Evolutionary conservation across 2,888 invertebrate genomes (phyloP).

Genomic region (Drosophila siamana): DNA sequence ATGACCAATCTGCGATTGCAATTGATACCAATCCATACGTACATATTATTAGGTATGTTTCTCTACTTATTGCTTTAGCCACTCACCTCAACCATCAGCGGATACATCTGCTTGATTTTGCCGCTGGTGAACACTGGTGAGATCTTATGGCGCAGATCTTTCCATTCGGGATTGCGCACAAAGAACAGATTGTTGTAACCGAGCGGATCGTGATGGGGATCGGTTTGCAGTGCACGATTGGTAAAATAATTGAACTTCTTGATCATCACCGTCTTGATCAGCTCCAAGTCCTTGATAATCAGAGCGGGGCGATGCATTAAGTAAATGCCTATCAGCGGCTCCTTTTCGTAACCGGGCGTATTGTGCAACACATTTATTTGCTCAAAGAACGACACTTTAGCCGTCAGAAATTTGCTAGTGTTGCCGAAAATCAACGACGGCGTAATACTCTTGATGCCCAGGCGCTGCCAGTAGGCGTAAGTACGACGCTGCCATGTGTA

Average conservation of each 20-base stretch:
- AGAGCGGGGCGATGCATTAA: conserved; percentile 84
- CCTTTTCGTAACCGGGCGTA: conserved; percentile 59
- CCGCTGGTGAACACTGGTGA: conserved; percentile 85
- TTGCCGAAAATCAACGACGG: conserved; percentile 84
- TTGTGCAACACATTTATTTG: conserved; percentile 74
- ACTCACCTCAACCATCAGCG: conserved; percentile 74
- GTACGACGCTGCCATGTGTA: conserved; percentile 66
- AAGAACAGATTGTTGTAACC: conserved; percentile 85
- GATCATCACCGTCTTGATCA: conserved; percentile 85
- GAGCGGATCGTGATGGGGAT: conserved; percentile 81
- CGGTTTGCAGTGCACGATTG: conserved; percentile 74
- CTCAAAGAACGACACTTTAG: conserved; percentile 67
- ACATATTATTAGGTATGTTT: no score
- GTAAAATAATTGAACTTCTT: conserved; percentile 85
- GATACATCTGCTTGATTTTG: conserved; percentile 83
- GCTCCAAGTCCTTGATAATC: conserved; percentile 84
- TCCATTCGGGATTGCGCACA: conserved; percentile 85
- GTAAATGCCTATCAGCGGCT: conserved; percentile 81
- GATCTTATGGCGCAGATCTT: conserved; percentile 82
- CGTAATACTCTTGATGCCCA: conserved; percentile 78
- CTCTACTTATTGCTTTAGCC: no score
- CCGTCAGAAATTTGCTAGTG: conserved; percentile 72
- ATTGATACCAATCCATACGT: no score
- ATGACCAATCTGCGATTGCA: conserved; percentile 55
- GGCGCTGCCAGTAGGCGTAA: conserved; percentile 75